These are phyloP conservation scores for Philypnodon macrostomus DNA, from an alignment of 2,797 vertebrate species.

Conservation along the genomic window DNA sequence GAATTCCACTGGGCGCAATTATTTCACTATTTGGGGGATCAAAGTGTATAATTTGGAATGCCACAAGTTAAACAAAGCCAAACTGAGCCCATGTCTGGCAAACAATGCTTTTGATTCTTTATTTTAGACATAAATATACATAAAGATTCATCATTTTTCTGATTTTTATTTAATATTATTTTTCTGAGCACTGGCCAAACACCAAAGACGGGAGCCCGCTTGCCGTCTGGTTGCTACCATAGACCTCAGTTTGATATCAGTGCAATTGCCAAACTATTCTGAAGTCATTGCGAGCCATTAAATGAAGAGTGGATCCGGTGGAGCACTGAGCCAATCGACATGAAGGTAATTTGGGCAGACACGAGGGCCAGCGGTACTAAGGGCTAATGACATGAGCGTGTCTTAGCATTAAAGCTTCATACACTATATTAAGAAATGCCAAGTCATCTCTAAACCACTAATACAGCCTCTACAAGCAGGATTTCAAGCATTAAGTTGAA, in stretches of 20 bases:
- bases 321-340: constrained; percentile 67
- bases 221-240: too few species aligned
- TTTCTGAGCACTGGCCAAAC: too few species aligned
- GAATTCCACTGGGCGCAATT: constrained; percentile 44
- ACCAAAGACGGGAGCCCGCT: too few species aligned
- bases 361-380: constrained; percentile 25
- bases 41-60: constrained; percentile 36
- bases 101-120: constrained; percentile 33
- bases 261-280: constrained; percentile 59
- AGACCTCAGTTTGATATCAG: constrained; percentile 68
- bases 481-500: constrained; percentile 70
- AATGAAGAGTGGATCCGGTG: constrained; percentile 63
- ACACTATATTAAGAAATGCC: constrained; percentile 28
- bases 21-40: constrained; percentile 48
- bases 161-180: too few species aligned
- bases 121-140: constrained; percentile 42
- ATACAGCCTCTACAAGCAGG: constrained; percentile 46
- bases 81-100: constrained; percentile 48
- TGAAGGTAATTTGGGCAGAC: constrained; percentile 70
- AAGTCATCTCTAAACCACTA: constrained; percentile 16
- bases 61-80: constrained; percentile 43
- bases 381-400: constrained; percentile 62
- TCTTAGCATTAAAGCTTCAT: constrained; percentile 45
- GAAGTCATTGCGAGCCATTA: constrained; percentile 70
- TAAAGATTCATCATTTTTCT: constrained; percentile 33